Conservation (phyloP, 2,797 vertebrate genomes). For the Toxotes lorentzi region DNA sequence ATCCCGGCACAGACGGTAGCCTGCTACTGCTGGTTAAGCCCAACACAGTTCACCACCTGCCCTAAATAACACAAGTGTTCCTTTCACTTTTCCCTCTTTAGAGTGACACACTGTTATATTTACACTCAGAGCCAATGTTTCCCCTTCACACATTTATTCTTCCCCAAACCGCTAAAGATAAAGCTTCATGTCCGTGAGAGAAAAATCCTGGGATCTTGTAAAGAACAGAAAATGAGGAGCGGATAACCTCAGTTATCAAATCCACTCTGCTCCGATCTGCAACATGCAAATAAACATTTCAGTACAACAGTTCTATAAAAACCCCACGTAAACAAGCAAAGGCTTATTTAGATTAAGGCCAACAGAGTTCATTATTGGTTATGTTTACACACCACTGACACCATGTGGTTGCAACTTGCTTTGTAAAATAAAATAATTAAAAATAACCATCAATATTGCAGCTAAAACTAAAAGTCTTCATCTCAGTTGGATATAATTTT, state of each 20-base stretch:
- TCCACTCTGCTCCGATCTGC: background rate
- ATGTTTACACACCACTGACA: background rate
- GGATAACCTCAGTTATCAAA: background rate
- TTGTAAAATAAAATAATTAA: background rate
- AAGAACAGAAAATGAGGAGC: background rate
- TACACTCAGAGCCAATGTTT: background rate
- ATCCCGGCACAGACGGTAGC: background rate
- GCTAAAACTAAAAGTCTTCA: background rate
- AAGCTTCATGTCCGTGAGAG: background rate
- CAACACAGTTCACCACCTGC: background rate
- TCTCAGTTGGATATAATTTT: background rate
- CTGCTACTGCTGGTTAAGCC: conserved; percentile 3
- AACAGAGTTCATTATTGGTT: background rate
- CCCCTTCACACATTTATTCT: background rate
- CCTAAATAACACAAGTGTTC: background rate
- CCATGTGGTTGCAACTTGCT: background rate
- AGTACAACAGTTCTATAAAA: background rate
- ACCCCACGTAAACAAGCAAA: background rate
- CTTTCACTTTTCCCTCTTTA: background rate
- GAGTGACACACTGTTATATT: background rate
- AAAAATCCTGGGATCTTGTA: background rate
- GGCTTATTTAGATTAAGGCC: background rate
- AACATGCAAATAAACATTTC: background rate
- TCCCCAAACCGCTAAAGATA: background rate
- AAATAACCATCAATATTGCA: background rate